Conservation (phyloP, 2,888 invertebrate species). For the Drosophila mettleri region DNA sequence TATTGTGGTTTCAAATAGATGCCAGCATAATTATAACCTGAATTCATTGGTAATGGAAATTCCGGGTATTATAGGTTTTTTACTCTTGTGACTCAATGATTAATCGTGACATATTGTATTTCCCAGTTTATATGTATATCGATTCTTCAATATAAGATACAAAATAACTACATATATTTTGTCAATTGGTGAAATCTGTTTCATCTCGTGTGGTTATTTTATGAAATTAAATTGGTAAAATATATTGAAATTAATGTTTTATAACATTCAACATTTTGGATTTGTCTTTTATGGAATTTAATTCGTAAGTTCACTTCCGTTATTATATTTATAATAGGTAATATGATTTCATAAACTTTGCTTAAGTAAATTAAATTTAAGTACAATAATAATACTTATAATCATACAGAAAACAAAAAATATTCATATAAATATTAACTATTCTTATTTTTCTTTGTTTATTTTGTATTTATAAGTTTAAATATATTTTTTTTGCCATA, state of each 20-base stretch:
- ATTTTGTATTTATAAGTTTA: too few species aligned
- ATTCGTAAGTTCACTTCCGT: not conserved
- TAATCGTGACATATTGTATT: not conserved
- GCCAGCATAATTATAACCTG: conserved; percentile 6
- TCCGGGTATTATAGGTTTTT: not conserved
- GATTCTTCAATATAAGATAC: not conserved
- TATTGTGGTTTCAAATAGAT: conserved; percentile 10
- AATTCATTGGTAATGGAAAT: conserved; percentile 7
- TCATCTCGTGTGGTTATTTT: not conserved
- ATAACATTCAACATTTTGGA: not conserved
- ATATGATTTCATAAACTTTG: not conserved
- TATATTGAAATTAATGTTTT: not conserved
- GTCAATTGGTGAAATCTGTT: not conserved
- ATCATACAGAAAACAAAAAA: too few species aligned
- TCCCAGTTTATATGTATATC: not conserved
- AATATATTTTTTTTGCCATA: too few species aligned
- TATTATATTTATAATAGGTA: too few species aligned
- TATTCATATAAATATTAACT: too few species aligned
- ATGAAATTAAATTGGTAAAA: not conserved
- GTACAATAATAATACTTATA: too few species aligned
- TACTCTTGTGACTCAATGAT: too few species aligned
- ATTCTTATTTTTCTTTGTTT: too few species aligned
- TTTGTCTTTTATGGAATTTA: conserved; percentile 8
- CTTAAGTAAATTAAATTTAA: not conserved
- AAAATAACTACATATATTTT: not conserved